Evolutionary conservation across 1,140 invertebrate genomes (phyloP).

Genomic region (Drosophila prosaltans): DNA sequence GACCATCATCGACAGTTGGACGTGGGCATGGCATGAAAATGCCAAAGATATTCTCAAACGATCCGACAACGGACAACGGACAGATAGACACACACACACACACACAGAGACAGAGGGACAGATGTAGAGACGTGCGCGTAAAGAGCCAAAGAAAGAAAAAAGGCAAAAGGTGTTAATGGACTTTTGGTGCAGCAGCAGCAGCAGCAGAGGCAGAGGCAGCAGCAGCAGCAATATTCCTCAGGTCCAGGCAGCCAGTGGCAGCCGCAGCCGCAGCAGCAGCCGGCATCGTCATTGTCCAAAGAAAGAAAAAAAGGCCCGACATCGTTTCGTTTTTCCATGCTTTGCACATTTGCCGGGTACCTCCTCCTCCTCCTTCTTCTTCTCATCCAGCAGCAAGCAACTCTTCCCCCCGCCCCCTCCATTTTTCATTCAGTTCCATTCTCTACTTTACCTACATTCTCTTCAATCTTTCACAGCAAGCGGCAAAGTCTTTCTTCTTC

Average conservation of each 20-base stretch:
- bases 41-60: constrained; percentile 7
- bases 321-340: constrained; percentile 13
- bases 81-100: not conserved
- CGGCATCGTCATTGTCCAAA: constrained; percentile 11
- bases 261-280: constrained; percentile 1
- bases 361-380: not conserved
- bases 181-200: constrained; percentile 22
- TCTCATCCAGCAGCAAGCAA: not conserved
- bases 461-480: constrained; percentile 5
- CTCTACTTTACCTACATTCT: not conserved
- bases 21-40: not conserved
- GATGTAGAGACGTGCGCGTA: not conserved
- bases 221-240: not conserved
- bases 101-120: not conserved
- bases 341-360: constrained; percentile 2
- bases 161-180: constrained; percentile 30
- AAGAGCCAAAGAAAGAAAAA: not conserved
- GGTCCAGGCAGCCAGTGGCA: not conserved
- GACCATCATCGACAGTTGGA: no score
- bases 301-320: constrained; percentile 3
- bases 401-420: not conserved
- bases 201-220: not conserved
- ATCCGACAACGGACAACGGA: not conserved
- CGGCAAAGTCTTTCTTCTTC: constrained; percentile 7
- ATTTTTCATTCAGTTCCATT: not conserved